Base-by-base conservation (phyloP, 2,797 vertebrate species). In the Garrulus glandarius region DNA sequence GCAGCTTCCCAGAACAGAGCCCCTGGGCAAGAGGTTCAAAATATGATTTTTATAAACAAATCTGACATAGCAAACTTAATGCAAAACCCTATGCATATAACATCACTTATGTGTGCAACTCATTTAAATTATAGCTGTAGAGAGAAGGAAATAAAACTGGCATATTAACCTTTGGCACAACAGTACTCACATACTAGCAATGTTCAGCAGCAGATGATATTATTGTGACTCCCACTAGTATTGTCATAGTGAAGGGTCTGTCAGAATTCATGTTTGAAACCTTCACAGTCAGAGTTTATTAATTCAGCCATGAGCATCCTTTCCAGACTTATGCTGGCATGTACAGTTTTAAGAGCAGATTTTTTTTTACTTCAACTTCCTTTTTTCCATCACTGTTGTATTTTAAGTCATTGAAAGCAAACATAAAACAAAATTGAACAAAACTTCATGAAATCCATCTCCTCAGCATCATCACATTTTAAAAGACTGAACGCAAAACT, bases 21-120 rank as follows among this genome's bases (percentile, higher is more conserved):
- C 96, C 84, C 93, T 84, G 81, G 97, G 96, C 95, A 97, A 97
- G 87, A 34, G 41, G 95, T 97, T 97, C 96, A 98, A 98, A 98
- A 97, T 97, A 97, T 55, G 96, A 95, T 97, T 98, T 98, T 97
- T 97, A 96, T 98, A 98, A 98, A 97, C 97, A 98, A 98, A 97
- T 82, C 82, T 97, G 97, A 97, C 97, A 97, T 89, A 95, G 97
- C 93, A 98, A 98, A 97, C 97, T 96, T 96, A 97, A 96, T 95
- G 96, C 93, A 97, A 98, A 97, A 85, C 81, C 85, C 91, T 97
- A 95, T 97, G 95, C 94, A 94, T 94, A 95, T 84, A 97, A 91
- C 84, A 97, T 95, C 91, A 90, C 92, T 97, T 97, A 82, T 44
- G 70, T 70, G 84, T 94, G 96, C 96, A 97, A 97, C 92, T 96